phyloP scores from a whole-genome alignment of 2,888 invertebrate species.

The Lycaena phlaeas region DNA sequence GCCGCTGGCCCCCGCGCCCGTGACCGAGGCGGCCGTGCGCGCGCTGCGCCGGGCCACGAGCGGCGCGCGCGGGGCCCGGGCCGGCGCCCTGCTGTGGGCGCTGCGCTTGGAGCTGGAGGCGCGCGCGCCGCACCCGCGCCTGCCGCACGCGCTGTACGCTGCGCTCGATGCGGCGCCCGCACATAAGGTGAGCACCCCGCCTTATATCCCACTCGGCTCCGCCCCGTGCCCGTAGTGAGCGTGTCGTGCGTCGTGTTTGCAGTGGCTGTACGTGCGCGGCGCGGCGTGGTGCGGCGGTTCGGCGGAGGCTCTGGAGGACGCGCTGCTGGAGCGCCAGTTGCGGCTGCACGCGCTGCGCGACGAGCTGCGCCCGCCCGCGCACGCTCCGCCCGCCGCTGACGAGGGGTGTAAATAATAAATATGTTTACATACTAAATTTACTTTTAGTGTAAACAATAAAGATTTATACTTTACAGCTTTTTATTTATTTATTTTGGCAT shows the following conservation, averaged over 20 bases:
- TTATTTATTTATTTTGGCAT: no score
- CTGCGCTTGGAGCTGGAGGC: conserved; percentile 26
- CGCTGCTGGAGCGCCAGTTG: conserved; percentile 82
- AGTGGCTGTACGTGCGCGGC: conserved; percentile 40
- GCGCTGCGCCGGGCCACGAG: conserved; percentile 2
- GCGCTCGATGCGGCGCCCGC: conserved; percentile 66
- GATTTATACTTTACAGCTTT: no score
- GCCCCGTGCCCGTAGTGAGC: neutral
- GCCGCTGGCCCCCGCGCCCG: conserved; percentile 15
- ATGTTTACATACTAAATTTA: no score
- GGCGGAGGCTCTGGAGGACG: conserved; percentile 79
- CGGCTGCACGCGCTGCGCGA: conserved; percentile 83
- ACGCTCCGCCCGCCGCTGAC: conserved; percentile 4
- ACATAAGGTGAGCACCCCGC: conserved; percentile 27
- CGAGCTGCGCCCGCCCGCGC: conserved; percentile 73
- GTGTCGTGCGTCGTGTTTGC: conserved; percentile 7
- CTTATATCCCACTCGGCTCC: conserved; percentile 19
- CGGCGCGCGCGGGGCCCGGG: conserved; percentile 17
- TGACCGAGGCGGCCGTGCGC: conserved; percentile 16
- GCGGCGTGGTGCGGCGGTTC: conserved; percentile 56
- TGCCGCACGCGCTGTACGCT: conserved; percentile 44
- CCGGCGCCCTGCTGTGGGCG: conserved; percentile 19
- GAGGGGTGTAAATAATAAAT: no score
- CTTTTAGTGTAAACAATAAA: no score
- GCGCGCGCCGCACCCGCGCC: conserved; percentile 22